Conservation (phyloP, 64 coral and sea anemone genomes). For the Cladopsammia gracilis region DNA sequence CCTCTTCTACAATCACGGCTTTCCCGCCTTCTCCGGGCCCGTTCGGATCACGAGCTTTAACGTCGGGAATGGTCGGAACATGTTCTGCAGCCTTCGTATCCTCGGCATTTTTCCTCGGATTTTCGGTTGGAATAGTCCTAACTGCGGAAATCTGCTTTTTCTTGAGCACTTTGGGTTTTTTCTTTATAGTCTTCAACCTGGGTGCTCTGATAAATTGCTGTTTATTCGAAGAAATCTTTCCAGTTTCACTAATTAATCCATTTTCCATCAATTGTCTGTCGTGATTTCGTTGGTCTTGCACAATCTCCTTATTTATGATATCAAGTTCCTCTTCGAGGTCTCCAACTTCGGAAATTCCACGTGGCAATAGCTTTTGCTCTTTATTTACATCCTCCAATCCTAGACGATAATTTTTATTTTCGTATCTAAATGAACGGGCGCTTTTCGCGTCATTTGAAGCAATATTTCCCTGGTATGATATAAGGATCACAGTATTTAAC, state of each 20-base stretch:
- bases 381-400: neutral
- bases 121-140: neutral
- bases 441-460: conserved; percentile 21
- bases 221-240: neutral
- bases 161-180: conserved; percentile 1
- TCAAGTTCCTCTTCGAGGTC: conserved; percentile 2
- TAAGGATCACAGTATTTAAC: conserved; percentile 73
- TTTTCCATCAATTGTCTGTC: conserved; percentile 1
- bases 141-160: neutral
- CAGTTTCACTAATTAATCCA: neutral
- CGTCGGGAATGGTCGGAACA: conserved; percentile 29
- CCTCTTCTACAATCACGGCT: conserved; percentile 33
- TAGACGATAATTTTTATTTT: neutral
- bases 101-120: neutral
- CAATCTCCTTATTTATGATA: neutral
- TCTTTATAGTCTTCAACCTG: neutral
- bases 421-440: neutral
- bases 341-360: neutral
- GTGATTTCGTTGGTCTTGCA: neutral
- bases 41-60: conserved; percentile 48
- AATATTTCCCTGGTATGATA: conserved; percentile 70
- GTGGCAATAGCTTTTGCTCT: neutral
- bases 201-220: neutral
- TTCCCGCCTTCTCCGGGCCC: conserved; percentile 82
- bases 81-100: neutral